A percentile compares a stretch with the other conserved stretches of the same genome.
These are phyloP conservation scores for Hipparchia semele DNA, from an alignment of 2,888 invertebrate genomes.

Conservation along the genomic window DNA sequence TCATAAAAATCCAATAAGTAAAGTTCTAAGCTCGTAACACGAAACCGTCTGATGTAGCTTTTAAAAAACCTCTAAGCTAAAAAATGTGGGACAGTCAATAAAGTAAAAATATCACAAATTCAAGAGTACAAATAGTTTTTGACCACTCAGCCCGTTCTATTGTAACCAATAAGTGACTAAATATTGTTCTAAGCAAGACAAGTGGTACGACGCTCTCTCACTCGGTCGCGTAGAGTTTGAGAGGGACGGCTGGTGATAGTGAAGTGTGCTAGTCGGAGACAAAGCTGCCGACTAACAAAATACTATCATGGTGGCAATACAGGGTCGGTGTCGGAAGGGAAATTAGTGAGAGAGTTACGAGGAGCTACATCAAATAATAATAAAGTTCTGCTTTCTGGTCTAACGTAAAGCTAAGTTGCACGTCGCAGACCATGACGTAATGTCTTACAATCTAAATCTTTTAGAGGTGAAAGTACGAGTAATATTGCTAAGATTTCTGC, in stretches of 20 bases:
- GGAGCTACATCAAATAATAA: background rate
- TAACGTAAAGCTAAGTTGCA: too few species aligned
- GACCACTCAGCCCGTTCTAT: constrained; percentile 50
- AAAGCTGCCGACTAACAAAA: constrained; percentile 80
- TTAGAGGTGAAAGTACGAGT: too few species aligned
- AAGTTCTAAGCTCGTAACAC: constrained; percentile 20
- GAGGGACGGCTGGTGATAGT: constrained; percentile 47
- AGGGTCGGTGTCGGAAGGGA: constrained; percentile 53
- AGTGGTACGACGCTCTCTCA: constrained; percentile 51
- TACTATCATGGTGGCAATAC: constrained; percentile 80
- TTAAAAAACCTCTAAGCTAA: constrained; percentile 34
- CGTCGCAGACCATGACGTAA: too few species aligned
- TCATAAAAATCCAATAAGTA: background rate
- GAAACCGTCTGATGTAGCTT: constrained; percentile 33
- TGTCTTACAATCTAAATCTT: too few species aligned
- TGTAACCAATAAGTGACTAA: constrained; percentile 77
- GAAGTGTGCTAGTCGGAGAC: constrained; percentile 58
- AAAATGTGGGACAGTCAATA: constrained; percentile 40
- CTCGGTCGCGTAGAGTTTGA: constrained; percentile 48
- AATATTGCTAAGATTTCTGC: too few species aligned
- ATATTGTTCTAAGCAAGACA: constrained; percentile 62
- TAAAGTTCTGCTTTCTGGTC: too few species aligned
- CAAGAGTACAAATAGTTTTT: constrained; percentile 54
- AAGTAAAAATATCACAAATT: constrained; percentile 45
- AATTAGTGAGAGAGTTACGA: background rate